Base-by-base conservation (phyloP, 2,888 invertebrate genomes). In the Lasioglossum zephyrum region DNA sequence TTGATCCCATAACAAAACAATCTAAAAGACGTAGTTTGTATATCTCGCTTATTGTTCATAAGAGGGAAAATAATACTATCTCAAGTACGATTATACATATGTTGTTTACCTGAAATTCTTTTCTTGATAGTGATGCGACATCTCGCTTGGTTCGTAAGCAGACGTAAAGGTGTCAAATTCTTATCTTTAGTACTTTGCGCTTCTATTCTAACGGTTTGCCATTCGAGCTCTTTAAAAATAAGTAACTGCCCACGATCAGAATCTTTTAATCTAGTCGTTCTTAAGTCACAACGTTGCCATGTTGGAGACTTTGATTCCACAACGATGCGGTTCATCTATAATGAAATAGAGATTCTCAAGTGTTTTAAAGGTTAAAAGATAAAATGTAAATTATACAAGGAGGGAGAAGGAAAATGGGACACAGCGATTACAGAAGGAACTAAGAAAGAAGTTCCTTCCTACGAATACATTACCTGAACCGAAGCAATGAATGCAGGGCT, bases 91-190 rank as follows among this genome's bases (percentile, higher is more conserved):
- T 4, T 39, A 16, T 8, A 60, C 11, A 26, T 16, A 31, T n/a
- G 53, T 18, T 75, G 82, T 82, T 88, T 94, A 98, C 98, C 98
- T 93, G 97, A 97, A 78, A 99, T 95, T 93, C 98, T 97, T 95
- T 99, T 99, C 95, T 99, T 99, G 93, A 99, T 98, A 41, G 98
- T 98, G 85, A 99, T 98, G 82, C 99, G 96, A 95, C 99, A 99
- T 94, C 98, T 97, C 63, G 99, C 98, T 95, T 98, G 98, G 95
- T 99, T 99, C 36, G 99, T 98, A 44, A 99, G 96, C 87, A 99
- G 96, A 87, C 99, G 96, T 73, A 99, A 96, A 0, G 99, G 99
- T 0, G 99, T 98, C 79, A 98, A 95, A 86, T 97, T 96, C 91
- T 96, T 96, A 94, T 97, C 97, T 93, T 96, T 96, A 75, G 97